Base-by-base conservation (phyloP, 2,888 invertebrate species). In the Apamea crenata region DNA sequence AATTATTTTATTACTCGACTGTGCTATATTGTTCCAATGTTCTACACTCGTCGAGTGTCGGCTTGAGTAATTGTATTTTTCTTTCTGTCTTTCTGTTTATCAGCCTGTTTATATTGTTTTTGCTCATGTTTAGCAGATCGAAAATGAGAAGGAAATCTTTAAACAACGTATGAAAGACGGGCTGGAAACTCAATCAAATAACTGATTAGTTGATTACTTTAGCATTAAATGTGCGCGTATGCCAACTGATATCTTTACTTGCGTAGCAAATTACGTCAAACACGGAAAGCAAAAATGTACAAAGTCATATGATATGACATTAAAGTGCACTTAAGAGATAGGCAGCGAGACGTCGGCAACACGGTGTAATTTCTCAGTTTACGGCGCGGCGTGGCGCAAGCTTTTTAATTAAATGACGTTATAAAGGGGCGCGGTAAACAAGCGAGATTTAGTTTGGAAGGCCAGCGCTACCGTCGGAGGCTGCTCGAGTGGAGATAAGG, bases 321-420 rank as follows among this genome's bases (percentile, higher is more conserved):
- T 72, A 72, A 61, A 80, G 74, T 85, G 78, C 72, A 87, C 66
- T 81, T 77, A 70, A 29, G 16, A 76, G 59, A 69, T 73, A 74
- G 72, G 76, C 50, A 50, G 66, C 25, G 47, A 63, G 65, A 75
- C 70, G 65, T 69, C 59, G 74, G 77, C 47, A n/a, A 59, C 47
- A 21, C 59, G 53, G 82, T 65, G 73, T 84, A 83, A 88, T 84
- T 82, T 78, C 72, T 76, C 53, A 73, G 77, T 87, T 87, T 84
- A 87, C 77, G 83, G 78, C 70, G 83, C 68, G 79, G 50, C 71
- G 80, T 71, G 84, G 85, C 87, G 87, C 81, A 89, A 91, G 91
- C 90, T 92, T 94, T 95, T 94, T 94, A 95, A 95, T 95, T 94
- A 94, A 93, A 95, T 93, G 90, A 91, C 91, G 90, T 91, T 92